Conservation (phyloP, 2,797 vertebrate genomes). For the Brachyrhaphis roseni region DNA sequence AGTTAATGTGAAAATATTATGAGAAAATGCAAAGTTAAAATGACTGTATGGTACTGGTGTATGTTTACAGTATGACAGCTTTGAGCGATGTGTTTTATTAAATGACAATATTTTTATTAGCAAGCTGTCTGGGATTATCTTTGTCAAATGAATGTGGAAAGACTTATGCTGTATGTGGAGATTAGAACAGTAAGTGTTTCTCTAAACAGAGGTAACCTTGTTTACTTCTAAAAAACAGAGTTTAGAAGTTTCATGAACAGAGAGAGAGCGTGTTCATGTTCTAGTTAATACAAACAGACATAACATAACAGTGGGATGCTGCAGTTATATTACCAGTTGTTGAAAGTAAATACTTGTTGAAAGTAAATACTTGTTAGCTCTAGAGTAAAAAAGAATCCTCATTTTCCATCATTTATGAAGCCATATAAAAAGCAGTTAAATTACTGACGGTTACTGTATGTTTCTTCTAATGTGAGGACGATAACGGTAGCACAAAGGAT, state of each 20-base stretch:
- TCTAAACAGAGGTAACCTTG: not conserved
- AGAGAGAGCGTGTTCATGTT: not conserved
- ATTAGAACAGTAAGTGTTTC: not conserved
- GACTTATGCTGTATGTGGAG: not conserved
- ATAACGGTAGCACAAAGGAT: slow-evolving; percentile 28
- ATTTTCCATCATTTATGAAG: not conserved
- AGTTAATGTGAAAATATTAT: not conserved
- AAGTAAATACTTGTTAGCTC: not conserved
- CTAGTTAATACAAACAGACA: not conserved
- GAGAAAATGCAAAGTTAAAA: not conserved
- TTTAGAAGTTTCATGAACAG: not conserved
- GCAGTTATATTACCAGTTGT: not conserved
- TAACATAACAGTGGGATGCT: not conserved
- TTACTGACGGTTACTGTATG: slow-evolving; percentile 1
- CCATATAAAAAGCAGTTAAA: slow-evolving; percentile 10
- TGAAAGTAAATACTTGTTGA: not conserved
- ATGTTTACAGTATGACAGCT: not conserved
- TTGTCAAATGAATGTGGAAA: not conserved
- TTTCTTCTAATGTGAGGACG: not conserved
- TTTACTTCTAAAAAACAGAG: too few species aligned
- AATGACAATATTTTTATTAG: not conserved
- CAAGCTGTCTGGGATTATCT: not conserved
- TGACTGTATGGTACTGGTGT: too few species aligned
- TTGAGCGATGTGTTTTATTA: not conserved
- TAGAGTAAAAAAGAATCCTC: not conserved